phyloP scores from a whole-genome alignment of 2,113 vertebrate genomes.

The Eublepharis macularius region DNA sequence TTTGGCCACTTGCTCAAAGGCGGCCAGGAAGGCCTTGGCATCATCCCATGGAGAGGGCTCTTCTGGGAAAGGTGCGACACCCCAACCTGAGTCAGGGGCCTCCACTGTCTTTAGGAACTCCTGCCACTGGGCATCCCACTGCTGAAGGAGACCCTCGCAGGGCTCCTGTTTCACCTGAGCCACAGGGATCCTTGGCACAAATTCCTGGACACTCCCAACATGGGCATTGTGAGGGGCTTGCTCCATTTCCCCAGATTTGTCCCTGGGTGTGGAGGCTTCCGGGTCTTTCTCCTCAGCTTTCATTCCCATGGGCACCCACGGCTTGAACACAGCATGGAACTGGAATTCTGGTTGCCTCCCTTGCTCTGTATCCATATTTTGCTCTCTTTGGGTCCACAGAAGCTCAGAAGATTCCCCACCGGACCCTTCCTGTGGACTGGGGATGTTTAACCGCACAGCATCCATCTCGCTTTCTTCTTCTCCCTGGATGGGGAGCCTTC shows the following conservation, averaged over 20 bases:
- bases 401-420: neutral
- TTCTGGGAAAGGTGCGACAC: neutral
- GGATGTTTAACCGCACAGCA: neutral
- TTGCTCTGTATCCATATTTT: neutral
- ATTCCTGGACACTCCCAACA: neutral
- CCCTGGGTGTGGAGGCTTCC: neutral
- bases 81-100: neutral
- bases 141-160: neutral
- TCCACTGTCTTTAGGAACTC: neutral
- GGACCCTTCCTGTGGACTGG: neutral
- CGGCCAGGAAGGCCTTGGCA: neutral
- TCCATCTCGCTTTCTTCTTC: neutral
- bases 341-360: neutral
- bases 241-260: neutral
- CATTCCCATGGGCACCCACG: neutral
- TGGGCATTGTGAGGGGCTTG: neutral
- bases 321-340: neutral
- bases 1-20: conserved; percentile 12
- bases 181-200: neutral
- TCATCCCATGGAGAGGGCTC: neutral
- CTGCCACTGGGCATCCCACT: neutral
- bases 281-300: neutral
- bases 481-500: neutral
- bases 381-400: neutral
- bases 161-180: neutral